Percentiles rank a stretch among this genome's conserved stretches.
These are phyloP conservation scores for Ondatra zibethicus DNA, from an alignment of 2,113 vertebrate genomes.

Conservation along the genomic window DNA sequence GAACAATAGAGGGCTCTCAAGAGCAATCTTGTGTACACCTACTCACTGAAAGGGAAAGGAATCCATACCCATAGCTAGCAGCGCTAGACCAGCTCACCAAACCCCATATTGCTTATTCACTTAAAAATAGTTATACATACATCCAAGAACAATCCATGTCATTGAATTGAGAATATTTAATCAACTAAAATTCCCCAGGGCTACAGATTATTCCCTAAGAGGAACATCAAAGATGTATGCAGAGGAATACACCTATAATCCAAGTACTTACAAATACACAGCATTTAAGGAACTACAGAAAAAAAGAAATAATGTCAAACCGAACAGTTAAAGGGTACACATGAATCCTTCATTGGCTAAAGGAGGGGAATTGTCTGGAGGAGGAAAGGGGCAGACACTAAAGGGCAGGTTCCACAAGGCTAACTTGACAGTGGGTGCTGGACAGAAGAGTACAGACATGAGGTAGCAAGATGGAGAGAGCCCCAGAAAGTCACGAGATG, in stretches of 20 bases:
- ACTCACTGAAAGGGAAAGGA: neutral
- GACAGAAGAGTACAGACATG: rapidly evolving
- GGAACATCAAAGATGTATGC: neutral
- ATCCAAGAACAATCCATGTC: neutral
- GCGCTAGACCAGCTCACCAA: neutral
- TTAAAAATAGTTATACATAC: neutral
- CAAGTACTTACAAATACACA: neutral
- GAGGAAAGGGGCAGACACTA: too few species aligned
- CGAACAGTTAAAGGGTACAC: neutral
- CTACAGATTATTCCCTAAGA: neutral
- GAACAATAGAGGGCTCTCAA: neutral
- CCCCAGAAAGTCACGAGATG: neutral
- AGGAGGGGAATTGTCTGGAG: neutral
- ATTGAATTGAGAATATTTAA: neutral
- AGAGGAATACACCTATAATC: neutral
- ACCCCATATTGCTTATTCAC: neutral
- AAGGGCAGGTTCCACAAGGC: rapidly evolving
- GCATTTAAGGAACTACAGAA: too few species aligned
- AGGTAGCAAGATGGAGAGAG: neutral
- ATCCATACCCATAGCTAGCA: neutral
- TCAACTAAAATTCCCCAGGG: neutral
- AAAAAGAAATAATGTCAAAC: neutral
- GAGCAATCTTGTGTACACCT: neutral
- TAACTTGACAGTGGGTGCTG: neutral
- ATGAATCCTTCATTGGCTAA: neutral